Percentiles rank a stretch among this genome's conserved stretches.
Conservation (phyloP, 30 jellyfish, hydroid and myxozoan species). For the Hydra vulgaris region DNA sequence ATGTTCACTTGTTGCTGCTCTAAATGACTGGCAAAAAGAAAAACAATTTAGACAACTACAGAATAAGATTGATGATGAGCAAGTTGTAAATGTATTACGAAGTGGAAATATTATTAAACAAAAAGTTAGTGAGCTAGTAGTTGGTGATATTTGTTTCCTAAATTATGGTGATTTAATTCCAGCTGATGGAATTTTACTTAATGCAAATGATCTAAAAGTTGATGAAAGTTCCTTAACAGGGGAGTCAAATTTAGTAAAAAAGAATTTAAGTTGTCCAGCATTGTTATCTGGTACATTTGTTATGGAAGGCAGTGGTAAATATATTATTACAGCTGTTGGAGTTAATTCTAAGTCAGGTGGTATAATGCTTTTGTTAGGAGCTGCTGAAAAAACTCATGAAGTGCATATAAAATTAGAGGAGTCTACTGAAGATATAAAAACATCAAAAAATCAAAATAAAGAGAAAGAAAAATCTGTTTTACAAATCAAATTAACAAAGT, state of each 20-base stretch:
- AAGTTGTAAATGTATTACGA: slow-evolving; percentile 67
- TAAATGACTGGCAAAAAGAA: slow-evolving; percentile 94
- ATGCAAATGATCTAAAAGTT: slow-evolving; percentile 65
- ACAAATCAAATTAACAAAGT: slow-evolving; percentile 88
- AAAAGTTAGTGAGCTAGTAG: slow-evolving; percentile 56
- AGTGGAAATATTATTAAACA: slow-evolving; percentile 46
- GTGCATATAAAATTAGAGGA: slow-evolving; percentile 22
- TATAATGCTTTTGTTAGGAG: slow-evolving; percentile 69
- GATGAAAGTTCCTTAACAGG: slow-evolving; percentile 99
- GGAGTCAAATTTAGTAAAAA: slow-evolving; percentile 94
- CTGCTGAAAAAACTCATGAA: slow-evolving; percentile 28
- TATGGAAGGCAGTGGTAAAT: slow-evolving; percentile 93
- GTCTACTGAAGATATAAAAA: slow-evolving; percentile 12
- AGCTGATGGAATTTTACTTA: slow-evolving; percentile 88
- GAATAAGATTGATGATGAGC: slow-evolving; percentile 77
- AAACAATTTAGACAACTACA: slow-evolving; percentile 74
- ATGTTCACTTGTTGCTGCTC: slow-evolving; percentile 87
- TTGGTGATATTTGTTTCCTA: slow-evolving; percentile 88
- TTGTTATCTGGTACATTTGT: slow-evolving; percentile 88
- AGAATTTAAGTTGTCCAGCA: slow-evolving; percentile 54
- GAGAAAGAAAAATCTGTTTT: slow-evolving; percentile 67
- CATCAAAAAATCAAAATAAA: neutral
- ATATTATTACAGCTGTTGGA: slow-evolving; percentile 94
- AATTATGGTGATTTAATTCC: slow-evolving; percentile 95
- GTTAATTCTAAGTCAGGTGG: slow-evolving; percentile 84